Percentiles rank a stretch among this genome's conserved stretches.
Evolutionary conservation across 2,797 vertebrate species (phyloP).

Genomic region (Premnoplex brunnescens): DNA sequence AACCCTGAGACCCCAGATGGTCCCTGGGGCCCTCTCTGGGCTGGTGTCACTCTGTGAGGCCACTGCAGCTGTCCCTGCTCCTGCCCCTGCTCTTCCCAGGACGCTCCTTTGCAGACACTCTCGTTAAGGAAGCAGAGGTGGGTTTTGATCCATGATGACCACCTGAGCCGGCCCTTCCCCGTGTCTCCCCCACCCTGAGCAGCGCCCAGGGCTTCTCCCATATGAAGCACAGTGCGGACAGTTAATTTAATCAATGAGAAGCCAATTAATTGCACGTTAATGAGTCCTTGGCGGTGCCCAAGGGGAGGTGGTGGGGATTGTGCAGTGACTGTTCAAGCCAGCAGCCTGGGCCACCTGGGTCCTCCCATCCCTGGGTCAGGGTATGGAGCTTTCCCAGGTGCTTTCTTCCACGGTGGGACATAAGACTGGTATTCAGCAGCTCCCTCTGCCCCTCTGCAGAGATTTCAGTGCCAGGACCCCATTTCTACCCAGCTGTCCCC

Average conservation of each 20-base stretch:
- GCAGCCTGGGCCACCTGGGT: rapidly evolving
- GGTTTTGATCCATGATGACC: neutral
- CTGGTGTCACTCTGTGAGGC: neutral
- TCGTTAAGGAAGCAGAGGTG: neutral
- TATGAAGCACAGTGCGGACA: neutral
- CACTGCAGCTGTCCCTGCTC: neutral
- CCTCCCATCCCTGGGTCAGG: neutral
- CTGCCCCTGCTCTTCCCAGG: neutral
- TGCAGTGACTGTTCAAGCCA: neutral
- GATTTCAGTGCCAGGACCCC: neutral
- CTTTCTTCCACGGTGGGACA: rapidly evolving
- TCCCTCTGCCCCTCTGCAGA: neutral
- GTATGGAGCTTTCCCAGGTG: neutral
- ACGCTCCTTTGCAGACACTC: neutral
- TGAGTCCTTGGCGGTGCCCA: neutral
- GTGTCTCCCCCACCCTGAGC: neutral
- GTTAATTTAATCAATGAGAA: neutral
- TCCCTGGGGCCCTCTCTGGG: neutral
- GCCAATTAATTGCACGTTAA: neutral
- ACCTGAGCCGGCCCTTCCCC: neutral
- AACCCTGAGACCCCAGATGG: neutral
- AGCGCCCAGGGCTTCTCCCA: neutral
- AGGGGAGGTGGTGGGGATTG: neutral
- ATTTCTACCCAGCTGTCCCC: neutral
- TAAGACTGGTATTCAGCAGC: rapidly evolving